A percentile compares a stretch with the other conserved stretches of the same genome.
Conservation (phyloP, 2,797 vertebrate species). For the Scarus forsteni region DNA sequence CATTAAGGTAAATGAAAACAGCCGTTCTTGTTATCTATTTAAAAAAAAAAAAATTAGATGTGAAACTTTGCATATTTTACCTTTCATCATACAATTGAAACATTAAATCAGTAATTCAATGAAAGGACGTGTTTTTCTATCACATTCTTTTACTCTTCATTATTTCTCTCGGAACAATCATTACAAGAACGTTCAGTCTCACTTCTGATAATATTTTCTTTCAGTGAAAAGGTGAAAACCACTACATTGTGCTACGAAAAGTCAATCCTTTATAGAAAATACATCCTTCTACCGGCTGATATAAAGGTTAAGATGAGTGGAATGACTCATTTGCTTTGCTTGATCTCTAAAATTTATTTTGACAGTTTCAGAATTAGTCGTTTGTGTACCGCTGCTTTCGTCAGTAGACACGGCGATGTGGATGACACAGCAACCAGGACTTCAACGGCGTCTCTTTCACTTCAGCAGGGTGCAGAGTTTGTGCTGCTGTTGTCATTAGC, state of each 20-base stretch:
- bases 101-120: too few species aligned
- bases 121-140: slow-evolving; percentile 23
- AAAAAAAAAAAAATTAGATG: too few species aligned
- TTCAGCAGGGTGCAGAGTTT: slow-evolving; percentile 26
- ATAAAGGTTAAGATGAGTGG: slow-evolving; percentile 57
- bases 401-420: slow-evolving; percentile 48
- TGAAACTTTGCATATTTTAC: too few species aligned
- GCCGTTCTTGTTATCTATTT: too few species aligned
- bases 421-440: slow-evolving; percentile 30
- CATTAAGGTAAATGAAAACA: too few species aligned
- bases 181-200: slow-evolving; percentile 58
- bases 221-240: slow-evolving; percentile 48
- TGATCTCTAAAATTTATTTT: slow-evolving; percentile 71
- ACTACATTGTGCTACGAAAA: slow-evolving; percentile 36
- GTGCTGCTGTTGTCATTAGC: slow-evolving; percentile 29
- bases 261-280: slow-evolving; percentile 49
- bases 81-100: too few species aligned
- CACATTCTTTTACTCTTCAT: slow-evolving; percentile 13
- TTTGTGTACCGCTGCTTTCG: slow-evolving; percentile 55
- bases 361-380: slow-evolving; percentile 72
- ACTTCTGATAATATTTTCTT: slow-evolving; percentile 58
- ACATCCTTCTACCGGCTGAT: slow-evolving; percentile 15
- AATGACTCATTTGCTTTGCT: slow-evolving; percentile 64
- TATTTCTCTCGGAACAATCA: slow-evolving; percentile 64
- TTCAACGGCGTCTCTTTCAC: slow-evolving; percentile 44